phyloP scores from a whole-genome alignment of 1,140 invertebrate genomes.

The Drosophila serrata region DNA sequence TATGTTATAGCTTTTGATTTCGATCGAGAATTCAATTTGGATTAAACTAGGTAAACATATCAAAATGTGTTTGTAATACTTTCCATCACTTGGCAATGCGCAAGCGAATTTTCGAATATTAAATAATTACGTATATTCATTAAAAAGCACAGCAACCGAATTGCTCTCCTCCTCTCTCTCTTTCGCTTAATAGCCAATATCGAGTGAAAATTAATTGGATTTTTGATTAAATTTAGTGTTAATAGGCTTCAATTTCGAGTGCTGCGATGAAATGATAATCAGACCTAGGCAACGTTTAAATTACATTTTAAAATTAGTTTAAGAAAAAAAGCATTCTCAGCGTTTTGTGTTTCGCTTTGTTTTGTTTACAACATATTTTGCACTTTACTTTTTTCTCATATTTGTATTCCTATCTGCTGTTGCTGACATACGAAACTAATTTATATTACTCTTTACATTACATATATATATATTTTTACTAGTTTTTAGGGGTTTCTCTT shows the following conservation, averaged over 20 bases:
- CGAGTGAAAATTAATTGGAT: slow-evolving; percentile 29
- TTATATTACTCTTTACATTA: slow-evolving; percentile 41
- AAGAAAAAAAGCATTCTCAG: slow-evolving; percentile 62
- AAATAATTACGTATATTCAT: slow-evolving; percentile 56
- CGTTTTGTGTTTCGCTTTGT: slow-evolving; percentile 52
- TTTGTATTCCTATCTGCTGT: slow-evolving; percentile 49
- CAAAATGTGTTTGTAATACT: slow-evolving; percentile 66
- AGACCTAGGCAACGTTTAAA: slow-evolving; percentile 65
- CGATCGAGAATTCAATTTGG: slow-evolving; percentile 34
- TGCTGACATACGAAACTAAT: slow-evolving; percentile 43
- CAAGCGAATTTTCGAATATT: slow-evolving; percentile 37
- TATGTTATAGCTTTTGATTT: slow-evolving; percentile 28
- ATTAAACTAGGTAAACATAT: slow-evolving; percentile 40
- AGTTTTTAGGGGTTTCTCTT: slow-evolving; percentile 38
- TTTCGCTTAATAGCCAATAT: slow-evolving; percentile 22
- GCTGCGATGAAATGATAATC: slow-evolving; percentile 46
- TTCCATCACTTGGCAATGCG: slow-evolving; percentile 61
- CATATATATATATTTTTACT: slow-evolving; percentile 49
- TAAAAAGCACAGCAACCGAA: slow-evolving; percentile 47
- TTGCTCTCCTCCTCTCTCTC: too few species aligned
- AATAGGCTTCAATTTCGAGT: slow-evolving; percentile 22
- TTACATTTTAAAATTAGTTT: slow-evolving; percentile 70
- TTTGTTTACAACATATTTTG: slow-evolving; percentile 84
- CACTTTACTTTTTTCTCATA: slow-evolving; percentile 69
- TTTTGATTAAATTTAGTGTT: slow-evolving; percentile 17